Percentiles rank a stretch among this genome's conserved stretches.
Evolutionary conservation across 1,140 invertebrate genomes (phyloP).

Genomic region (Lepidurus packardi): DNA sequence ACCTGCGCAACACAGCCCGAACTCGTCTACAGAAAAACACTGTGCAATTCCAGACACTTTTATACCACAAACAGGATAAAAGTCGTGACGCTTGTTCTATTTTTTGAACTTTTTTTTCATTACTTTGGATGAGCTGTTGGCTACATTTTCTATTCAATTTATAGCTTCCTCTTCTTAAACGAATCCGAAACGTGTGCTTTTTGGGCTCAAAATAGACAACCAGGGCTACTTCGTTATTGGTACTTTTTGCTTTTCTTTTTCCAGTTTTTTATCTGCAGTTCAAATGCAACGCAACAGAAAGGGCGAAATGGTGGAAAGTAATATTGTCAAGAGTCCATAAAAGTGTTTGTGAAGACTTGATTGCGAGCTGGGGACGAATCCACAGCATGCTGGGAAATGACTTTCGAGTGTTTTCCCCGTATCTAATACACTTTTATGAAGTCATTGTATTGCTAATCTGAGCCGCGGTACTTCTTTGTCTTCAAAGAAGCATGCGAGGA

Average conservation of each 20-base stretch:
- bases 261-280: no score
- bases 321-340: neutral
- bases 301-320: neutral
- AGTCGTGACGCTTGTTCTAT: neutral
- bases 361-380: neutral
- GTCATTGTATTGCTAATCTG: slow-evolving; percentile 22
- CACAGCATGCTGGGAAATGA: neutral
- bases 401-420: neutral
- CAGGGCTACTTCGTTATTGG: neutral
- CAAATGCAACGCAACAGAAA: neutral
- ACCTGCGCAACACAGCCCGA: neutral
- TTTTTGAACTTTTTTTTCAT: neutral
- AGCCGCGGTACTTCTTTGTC: neutral
- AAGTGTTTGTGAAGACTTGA: no score
- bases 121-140: neutral
- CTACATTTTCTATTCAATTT: slow-evolving; percentile 15
- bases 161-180: slow-evolving; percentile 11
- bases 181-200: neutral
- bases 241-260: neutral
- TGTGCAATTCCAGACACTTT: neutral
- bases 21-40: neutral
- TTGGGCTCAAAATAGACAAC: neutral
- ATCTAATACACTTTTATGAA: slow-evolving; percentile 20
- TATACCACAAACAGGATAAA: neutral
- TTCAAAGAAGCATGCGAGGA: slow-evolving; percentile 17